Percentiles rank a stretch among this genome's conserved stretches.
Conservation (phyloP, 2,113 vertebrate genomes). For the Notothenia rossii region DNA sequence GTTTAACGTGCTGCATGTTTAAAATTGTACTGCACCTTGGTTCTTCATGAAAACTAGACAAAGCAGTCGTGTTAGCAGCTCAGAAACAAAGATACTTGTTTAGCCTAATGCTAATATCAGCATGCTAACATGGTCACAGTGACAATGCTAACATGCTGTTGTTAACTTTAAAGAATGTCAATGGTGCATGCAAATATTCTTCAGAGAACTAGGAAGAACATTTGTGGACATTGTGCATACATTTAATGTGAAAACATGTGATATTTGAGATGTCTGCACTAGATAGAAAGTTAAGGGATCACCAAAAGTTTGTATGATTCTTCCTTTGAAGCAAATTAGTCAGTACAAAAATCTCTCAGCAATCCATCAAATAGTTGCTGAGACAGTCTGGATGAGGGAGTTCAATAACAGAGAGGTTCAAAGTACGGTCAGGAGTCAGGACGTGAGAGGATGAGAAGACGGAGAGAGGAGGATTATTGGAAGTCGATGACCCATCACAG, state of each 20-base stretch:
- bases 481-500: conserved; percentile 58
- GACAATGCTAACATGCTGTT: no score
- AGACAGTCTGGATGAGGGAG: background rate
- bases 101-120: background rate
- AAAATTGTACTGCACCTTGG: background rate
- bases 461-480: conserved; percentile 53
- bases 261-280: no score
- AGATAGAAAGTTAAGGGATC: background rate
- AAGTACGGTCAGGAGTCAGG: conserved; percentile 30
- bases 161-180: no score
- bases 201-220: no score
- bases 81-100: background rate
- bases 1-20: background rate
- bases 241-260: no score
- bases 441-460: conserved; percentile 4
- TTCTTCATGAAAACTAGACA: background rate
- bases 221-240: no score
- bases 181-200: no score
- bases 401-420: conserved; percentile 11
- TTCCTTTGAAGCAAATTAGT: background rate
- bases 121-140: background rate
- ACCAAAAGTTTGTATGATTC: background rate
- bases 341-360: background rate
- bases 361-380: background rate
- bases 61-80: background rate